A percentile compares a stretch with the other conserved stretches of the same genome.
Conservation (phyloP, 2,888 invertebrate genomes). For the Orchestes rusci region DNA sequence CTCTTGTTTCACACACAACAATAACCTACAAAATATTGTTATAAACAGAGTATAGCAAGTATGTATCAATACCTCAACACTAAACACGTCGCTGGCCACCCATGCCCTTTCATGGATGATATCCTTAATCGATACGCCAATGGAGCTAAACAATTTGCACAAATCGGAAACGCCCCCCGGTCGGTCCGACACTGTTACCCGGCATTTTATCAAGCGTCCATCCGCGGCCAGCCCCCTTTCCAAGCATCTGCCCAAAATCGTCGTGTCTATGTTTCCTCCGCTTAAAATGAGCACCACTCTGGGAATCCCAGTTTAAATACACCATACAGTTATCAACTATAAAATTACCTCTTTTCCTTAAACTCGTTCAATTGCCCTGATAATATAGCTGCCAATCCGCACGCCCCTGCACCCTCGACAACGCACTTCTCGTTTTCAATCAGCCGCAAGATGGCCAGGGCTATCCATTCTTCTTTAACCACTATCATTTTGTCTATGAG, state of each 20-base stretch:
- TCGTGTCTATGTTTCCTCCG: conserved; percentile 89
- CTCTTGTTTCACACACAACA: conserved; percentile 84
- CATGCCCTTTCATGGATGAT: conserved; percentile 94
- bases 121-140: conserved; percentile 89
- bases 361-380: conserved; percentile 58
- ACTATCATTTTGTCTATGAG: conserved; percentile 62
- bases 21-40: conserved; percentile 70
- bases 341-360: conserved; percentile 54
- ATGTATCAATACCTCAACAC: conserved; percentile 60
- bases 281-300: conserved; percentile 80
- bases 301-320: conserved; percentile 28
- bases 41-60: too few relatives aligned
- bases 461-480: conserved; percentile 58
- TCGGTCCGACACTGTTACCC: conserved; percentile 73
- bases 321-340: neutral
- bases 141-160: conserved; percentile 63
- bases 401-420: conserved; percentile 67
- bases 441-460: conserved; percentile 55
- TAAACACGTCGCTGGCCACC: conserved; percentile 84
- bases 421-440: conserved; percentile 63
- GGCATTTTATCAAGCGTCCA: conserved; percentile 68
- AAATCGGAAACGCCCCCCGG: conserved; percentile 85
- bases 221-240: conserved; percentile 86
- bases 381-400: conserved; percentile 60
- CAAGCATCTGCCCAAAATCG: conserved; percentile 78